Percentiles rank a stretch among this genome's conserved stretches.
Evolutionary conservation across 2,113 vertebrate genomes (phyloP).

Genomic region (Podiceps cristatus): DNA sequence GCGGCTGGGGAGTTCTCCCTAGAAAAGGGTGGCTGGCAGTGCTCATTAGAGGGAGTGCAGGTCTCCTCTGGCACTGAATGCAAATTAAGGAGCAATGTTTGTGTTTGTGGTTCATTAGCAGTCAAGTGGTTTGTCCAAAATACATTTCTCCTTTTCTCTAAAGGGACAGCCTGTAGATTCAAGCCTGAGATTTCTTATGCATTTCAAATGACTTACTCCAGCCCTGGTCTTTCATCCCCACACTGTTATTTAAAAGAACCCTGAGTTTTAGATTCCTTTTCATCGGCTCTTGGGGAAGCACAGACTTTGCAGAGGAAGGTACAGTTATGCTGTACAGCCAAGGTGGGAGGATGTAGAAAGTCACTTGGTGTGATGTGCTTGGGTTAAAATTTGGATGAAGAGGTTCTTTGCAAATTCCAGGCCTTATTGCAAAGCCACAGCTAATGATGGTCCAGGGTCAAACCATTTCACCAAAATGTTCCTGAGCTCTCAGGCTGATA

Average conservation of each 20-base stretch:
- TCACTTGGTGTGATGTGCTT: not conserved
- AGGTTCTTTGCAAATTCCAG: not conserved
- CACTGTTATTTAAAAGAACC: conserved; percentile 10
- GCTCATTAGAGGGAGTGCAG: conserved; percentile 57
- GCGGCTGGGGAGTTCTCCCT: conserved; percentile 33
- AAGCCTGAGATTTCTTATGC: conserved; percentile 38
- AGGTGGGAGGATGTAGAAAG: not conserved
- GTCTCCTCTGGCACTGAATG: conserved; percentile 63
- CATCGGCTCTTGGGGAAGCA: not conserved
- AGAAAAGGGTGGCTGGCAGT: conserved; percentile 43
- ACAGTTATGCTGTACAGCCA: not conserved
- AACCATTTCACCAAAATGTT: not conserved
- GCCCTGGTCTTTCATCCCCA: conserved; percentile 40
- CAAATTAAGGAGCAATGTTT: conserved; percentile 69
- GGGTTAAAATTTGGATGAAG: not conserved
- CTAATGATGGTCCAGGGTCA: not conserved
- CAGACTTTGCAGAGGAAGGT: not conserved
- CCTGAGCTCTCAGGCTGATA: not conserved
- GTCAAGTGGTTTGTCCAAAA: conserved; percentile 71
- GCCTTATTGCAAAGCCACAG: not conserved
- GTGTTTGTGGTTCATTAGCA: conserved; percentile 68
- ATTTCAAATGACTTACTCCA: conserved; percentile 55
- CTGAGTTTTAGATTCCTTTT: conserved; percentile 33
- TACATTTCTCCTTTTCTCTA: conserved; percentile 46
- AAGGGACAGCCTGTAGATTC: conserved; percentile 35